These are phyloP conservation scores for Limnothrissa miodon DNA, from an alignment of 2,113 vertebrate genomes.

Conservation along the genomic window DNA sequence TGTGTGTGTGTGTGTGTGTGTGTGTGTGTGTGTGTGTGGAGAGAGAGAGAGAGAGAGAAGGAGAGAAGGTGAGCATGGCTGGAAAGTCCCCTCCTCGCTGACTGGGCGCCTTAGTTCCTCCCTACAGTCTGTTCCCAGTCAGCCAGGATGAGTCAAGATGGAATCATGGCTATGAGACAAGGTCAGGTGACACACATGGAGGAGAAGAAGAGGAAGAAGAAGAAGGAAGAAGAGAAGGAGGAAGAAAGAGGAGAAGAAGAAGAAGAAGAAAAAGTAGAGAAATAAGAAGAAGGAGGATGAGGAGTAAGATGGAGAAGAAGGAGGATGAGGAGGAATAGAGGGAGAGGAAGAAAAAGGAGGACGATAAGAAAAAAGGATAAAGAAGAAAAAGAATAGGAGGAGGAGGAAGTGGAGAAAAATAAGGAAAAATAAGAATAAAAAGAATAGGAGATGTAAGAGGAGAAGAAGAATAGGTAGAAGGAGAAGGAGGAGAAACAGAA, in stretches of 20 bases:
- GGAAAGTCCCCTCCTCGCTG: slow-evolving; percentile 69
- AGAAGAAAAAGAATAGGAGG: background rate
- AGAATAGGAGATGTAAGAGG: too few species aligned
- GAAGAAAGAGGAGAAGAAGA: background rate
- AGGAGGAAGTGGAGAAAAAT: background rate
- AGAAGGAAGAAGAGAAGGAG: background rate
- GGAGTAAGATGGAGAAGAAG: too few species aligned
- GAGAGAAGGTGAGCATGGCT: slow-evolving; percentile 40
- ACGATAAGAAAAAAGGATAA: background rate
- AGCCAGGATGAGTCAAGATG: slow-evolving; percentile 46
- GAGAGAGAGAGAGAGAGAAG: too few species aligned
- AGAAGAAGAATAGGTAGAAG: background rate
- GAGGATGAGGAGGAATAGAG: background rate
- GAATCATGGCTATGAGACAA: slow-evolving; percentile 41
- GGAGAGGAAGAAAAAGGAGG: background rate
- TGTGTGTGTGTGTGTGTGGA: background rate
- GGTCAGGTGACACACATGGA: slow-evolving; percentile 45
- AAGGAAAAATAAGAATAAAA: background rate
- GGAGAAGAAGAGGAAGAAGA: background rate
- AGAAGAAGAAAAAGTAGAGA: background rate
- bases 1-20: background rate
- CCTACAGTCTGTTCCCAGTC: slow-evolving; percentile 42
- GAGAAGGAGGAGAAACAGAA: background rate
- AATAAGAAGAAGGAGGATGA: too few species aligned
- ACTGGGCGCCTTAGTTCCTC: slow-evolving; percentile 48